phyloP scores from a whole-genome alignment of 2,113 vertebrate species.

The Piprites chloris region DNA sequence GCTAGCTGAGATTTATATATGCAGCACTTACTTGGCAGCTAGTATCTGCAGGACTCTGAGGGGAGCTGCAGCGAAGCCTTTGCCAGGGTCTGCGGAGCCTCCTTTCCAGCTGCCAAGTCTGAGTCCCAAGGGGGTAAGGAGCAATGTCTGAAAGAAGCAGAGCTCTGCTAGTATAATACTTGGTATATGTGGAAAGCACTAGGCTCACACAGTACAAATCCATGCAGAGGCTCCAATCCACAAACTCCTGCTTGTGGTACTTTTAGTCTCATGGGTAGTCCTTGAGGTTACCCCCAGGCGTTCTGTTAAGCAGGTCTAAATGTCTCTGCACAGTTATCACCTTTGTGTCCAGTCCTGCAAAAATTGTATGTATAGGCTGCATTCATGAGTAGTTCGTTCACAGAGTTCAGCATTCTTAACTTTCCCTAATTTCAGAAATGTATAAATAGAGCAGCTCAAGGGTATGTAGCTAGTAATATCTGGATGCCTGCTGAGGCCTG shows the following conservation, averaged over 20 bases:
- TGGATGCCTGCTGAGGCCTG: neutral
- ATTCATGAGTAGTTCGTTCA: neutral
- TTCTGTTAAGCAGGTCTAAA: neutral
- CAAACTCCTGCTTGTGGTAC: neutral
- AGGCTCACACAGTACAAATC: neutral
- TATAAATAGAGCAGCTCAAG: neutral
- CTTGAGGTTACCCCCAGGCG: neutral
- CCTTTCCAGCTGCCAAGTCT: neutral
- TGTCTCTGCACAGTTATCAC: neutral
- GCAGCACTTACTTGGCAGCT: neutral
- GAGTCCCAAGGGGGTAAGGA: neutral
- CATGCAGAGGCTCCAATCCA: fast-evolving
- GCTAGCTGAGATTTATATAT: neutral
- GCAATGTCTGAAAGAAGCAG: fast-evolving
- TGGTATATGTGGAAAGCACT: neutral
- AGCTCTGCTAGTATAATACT: neutral
- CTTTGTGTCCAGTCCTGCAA: neutral
- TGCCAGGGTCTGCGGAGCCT: neutral
- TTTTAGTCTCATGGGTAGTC: neutral
- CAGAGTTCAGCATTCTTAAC: neutral
- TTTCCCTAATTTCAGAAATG: neutral
- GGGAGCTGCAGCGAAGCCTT: neutral
- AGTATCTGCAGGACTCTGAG: neutral
- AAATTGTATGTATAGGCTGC: neutral
- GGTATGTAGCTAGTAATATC: neutral